Percentiles rank a stretch among this genome's conserved stretches.
Evolutionary conservation across 2,113 vertebrate species (phyloP).

Genomic region (Irena cyanogastra): DNA sequence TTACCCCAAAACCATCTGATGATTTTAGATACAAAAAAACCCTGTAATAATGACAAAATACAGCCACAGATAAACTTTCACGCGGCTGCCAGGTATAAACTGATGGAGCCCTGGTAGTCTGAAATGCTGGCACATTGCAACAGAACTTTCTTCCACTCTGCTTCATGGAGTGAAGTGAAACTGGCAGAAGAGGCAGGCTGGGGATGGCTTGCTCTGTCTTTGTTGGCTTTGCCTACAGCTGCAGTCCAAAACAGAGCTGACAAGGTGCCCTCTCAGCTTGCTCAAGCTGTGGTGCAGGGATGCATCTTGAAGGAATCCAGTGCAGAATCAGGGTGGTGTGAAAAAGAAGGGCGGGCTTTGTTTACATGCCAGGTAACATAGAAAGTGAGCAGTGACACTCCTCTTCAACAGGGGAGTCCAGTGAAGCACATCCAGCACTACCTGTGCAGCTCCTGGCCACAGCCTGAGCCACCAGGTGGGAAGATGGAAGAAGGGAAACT

Average conservation of each 20-base stretch:
- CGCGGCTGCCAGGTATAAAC: background rate
- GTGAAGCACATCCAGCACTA: background rate
- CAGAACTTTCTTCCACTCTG: background rate
- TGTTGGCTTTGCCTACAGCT: background rate
- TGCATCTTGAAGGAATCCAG: background rate
- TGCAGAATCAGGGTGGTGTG: accelerated
- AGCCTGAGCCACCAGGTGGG: background rate
- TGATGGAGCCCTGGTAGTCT: background rate
- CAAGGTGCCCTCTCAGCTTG: background rate
- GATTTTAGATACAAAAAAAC: background rate
- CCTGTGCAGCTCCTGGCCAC: background rate
- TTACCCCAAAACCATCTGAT: background rate
- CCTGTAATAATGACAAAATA: background rate
- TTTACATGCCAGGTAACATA: background rate
- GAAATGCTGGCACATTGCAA: background rate
- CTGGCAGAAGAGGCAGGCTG: background rate
- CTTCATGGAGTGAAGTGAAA: background rate
- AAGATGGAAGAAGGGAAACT: background rate
- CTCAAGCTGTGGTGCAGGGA: background rate
- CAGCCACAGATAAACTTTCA: background rate
- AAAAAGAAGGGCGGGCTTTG: background rate
- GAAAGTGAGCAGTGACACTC: background rate
- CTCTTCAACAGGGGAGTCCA: background rate
- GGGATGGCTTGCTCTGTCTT: background rate
- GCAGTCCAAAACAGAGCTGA: background rate